Conservation (phyloP, 2,888 invertebrate genomes). For the Julus scandinavius region DNA sequence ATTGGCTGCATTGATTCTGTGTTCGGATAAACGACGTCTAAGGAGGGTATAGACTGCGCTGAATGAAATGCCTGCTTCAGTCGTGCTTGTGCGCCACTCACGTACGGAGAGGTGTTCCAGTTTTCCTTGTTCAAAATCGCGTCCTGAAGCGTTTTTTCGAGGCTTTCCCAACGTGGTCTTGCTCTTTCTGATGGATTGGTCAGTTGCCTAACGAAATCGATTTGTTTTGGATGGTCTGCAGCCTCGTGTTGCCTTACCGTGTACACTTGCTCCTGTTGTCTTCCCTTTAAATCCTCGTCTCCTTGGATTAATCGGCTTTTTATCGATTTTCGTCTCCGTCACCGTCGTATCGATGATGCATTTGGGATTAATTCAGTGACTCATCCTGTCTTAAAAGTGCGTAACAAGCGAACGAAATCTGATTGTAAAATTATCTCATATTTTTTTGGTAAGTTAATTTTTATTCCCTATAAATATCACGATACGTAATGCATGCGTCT, state of each 20-base stretch:
- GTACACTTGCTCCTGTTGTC: neutral
- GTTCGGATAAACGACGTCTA: neutral
- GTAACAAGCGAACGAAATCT: neutral
- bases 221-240: neutral
- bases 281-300: slow-evolving; percentile 33
- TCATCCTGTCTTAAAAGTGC: slow-evolving; percentile 3
- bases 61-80: neutral
- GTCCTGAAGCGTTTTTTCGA: neutral
- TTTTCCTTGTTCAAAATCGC: too few relatives aligned
- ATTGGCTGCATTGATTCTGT: too few relatives aligned
- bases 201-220: neutral
- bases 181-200: neutral
- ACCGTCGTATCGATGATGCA: slow-evolving; percentile 19
- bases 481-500: neutral
- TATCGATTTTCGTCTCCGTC: slow-evolving; percentile 2
- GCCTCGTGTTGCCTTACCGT: neutral
- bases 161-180: neutral
- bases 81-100: neutral
- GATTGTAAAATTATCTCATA: neutral
- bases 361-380: slow-evolving; percentile 33
- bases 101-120: neutral
- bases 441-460: neutral
- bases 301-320: neutral
- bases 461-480: neutral
- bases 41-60: neutral